A percentile compares a stretch with the other conserved stretches of the same genome.
Conservation (phyloP, 2,888 invertebrate species). For the Priocnemis perturbator region DNA sequence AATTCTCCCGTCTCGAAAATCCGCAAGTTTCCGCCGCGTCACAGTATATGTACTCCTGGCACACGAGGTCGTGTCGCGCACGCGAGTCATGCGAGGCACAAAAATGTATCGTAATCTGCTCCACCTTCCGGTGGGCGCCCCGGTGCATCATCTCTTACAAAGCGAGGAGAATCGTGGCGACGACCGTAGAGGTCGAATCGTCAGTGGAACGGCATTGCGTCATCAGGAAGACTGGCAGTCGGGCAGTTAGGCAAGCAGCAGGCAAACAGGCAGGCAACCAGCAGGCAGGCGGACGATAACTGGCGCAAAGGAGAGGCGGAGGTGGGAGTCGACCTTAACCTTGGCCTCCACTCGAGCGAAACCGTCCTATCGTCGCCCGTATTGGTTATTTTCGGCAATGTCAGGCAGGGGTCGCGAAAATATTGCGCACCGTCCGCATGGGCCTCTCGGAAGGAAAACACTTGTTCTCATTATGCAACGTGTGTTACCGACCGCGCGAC, state of each 20-base stretch:
- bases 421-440: conserved; percentile 51
- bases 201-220: conserved; percentile 42
- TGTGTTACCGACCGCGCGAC: neutral
- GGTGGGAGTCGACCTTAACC: conserved; percentile 66
- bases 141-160: conserved; percentile 1
- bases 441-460: conserved; percentile 16
- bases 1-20: no score
- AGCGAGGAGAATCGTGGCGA: conserved; percentile 18
- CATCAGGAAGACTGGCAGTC: conserved; percentile 16
- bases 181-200: conserved; percentile 34
- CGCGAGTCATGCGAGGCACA: no score
- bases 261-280: conserved; percentile 8
- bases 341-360: conserved; percentile 64
- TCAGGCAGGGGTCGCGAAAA: conserved; percentile 64
- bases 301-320: conserved; percentile 20
- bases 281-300: conserved; percentile 1
- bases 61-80: no score
- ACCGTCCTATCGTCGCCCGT: conserved; percentile 58
- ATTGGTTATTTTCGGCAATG: conserved; percentile 69
- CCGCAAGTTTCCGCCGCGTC: no score
- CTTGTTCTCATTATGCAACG: conserved; percentile 6
- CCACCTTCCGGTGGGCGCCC: no score
- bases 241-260: conserved; percentile 26
- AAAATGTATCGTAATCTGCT: no score
- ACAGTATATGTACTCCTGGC: no score